Percentiles rank a stretch among this genome's conserved stretches.
phyloP scores from a whole-genome alignment of 2,113 vertebrate genomes.

The Cyprinodon variegatus region DNA sequence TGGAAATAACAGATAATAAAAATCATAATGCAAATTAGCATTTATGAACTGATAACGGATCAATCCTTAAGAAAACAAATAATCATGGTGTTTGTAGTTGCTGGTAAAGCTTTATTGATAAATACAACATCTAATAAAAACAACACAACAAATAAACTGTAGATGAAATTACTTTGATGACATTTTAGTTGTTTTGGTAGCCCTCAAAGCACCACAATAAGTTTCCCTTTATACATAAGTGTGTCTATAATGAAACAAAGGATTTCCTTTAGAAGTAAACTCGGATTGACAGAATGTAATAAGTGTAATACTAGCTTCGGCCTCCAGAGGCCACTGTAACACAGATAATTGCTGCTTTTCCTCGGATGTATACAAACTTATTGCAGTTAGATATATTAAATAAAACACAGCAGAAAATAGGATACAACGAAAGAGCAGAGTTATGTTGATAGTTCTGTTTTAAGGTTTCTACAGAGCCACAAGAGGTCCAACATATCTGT shows the following conservation, averaged over 20 bases:
- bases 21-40: no score
- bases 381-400: not conserved
- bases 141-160: not conserved
- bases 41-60: not conserved
- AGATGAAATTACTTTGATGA: not conserved
- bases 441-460: not conserved
- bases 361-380: not conserved
- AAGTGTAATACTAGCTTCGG: not conserved
- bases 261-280: no score
- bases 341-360: not conserved
- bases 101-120: slow-evolving; percentile 34
- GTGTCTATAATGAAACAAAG: not conserved
- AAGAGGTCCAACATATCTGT: not conserved
- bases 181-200: not conserved
- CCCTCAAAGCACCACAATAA: not conserved
- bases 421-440: not conserved
- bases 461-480: not conserved
- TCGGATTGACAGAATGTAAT: not conserved
- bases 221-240: not conserved
- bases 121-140: not conserved
- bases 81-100: not conserved
- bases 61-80: not conserved
- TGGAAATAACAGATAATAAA: no score
- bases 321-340: not conserved
- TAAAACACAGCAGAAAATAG: not conserved